Base-by-base conservation (phyloP, 2,797 vertebrate genomes). In the Microctenopoma stevenorrisi region DNA sequence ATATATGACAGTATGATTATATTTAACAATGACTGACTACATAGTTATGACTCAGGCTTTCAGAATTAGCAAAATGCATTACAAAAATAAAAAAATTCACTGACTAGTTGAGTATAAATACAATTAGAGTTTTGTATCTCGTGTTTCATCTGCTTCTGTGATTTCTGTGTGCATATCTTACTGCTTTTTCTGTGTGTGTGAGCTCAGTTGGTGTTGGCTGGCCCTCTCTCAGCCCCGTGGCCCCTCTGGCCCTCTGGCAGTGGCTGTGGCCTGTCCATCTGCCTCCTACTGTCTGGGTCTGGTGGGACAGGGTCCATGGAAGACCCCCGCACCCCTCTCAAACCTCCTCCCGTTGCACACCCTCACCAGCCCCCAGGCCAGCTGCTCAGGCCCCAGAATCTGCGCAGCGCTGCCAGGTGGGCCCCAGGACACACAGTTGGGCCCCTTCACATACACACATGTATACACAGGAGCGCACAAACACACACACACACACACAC, bases 191-290 rank as follows among this genome's bases (percentile, higher is more conserved):
- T 78, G 44, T 79, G 55, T 72, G 40, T 66, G 30, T 74, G 71
- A 79, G 78, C 78, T 85, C 64, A 72, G 35, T 77, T 76, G 78
- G 72, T 88, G 53, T 70, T 88, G 81, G 85, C 88, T 85, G 80
- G 79, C 72, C 63, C 78, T 88, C 83, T 74, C 76, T 72, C 16
- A 52, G 80, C 82, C 84, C 78, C 4, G 43, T 82, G 81, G 88
- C 84, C 88, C 90, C 85, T 74, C 74, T 87, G 89, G 87, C 89
- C 88, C 90, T 86, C 87, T 93, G 92, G 92, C 92, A 92, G 73
- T 75, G 74, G 76, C 80, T 76, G 51, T 89, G 90, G 86, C 91
- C 89, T 74, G 86, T 93, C 94, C 93, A 94, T 94, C 93, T 94
- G 92, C 91, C 91, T 92, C 88, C 90, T 74, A 84, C 86, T 89